Conservation (phyloP, 2,888 invertebrate genomes). For the Rhingia rostrata region DNA sequence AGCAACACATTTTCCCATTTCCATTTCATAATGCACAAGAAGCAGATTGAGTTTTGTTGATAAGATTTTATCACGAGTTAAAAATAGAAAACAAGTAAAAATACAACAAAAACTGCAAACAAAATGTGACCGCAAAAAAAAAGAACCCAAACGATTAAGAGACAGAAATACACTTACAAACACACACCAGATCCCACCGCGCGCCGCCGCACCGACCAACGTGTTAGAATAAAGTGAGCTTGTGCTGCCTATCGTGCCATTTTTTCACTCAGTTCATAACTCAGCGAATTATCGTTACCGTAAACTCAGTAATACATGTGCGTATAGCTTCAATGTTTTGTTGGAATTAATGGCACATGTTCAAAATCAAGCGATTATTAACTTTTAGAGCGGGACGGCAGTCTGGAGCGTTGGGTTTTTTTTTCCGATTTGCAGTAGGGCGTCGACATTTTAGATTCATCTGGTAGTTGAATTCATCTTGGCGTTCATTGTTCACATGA, state of each 20-base stretch:
- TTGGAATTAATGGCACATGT: conserved; percentile 39
- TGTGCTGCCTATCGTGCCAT: conserved; percentile 57
- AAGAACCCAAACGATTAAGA: conserved; percentile 11
- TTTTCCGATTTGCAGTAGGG: neutral
- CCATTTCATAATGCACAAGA: conserved; percentile 34
- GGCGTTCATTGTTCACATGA: neutral
- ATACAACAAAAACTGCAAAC: conserved; percentile 19
- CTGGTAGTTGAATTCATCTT: conserved; percentile 1
- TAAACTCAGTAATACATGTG: conserved; percentile 60
- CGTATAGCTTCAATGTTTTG: conserved; percentile 43
- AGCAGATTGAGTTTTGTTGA: conserved; percentile 64
- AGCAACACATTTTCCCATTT: conserved; percentile 19
- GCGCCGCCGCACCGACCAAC: neutral
- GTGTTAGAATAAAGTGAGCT: conserved; percentile 18
- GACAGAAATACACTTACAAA: conserved; percentile 33
- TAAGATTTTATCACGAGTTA: conserved; percentile 64
- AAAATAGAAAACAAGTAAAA: conserved; percentile 49
- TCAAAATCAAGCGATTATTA: conserved; percentile 10
- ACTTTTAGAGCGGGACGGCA: neutral
- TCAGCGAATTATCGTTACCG: conserved; percentile 61
- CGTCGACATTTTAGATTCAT: neutral
- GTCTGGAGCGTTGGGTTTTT: conserved; percentile 11
- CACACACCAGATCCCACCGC: conserved; percentile 24
- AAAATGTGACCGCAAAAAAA: conserved; percentile 13
- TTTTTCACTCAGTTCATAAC: conserved; percentile 49